Percentiles rank a stretch among this genome's conserved stretches.
Conservation (phyloP, 2,888 invertebrate genomes). For the Ischnura elegans region DNA sequence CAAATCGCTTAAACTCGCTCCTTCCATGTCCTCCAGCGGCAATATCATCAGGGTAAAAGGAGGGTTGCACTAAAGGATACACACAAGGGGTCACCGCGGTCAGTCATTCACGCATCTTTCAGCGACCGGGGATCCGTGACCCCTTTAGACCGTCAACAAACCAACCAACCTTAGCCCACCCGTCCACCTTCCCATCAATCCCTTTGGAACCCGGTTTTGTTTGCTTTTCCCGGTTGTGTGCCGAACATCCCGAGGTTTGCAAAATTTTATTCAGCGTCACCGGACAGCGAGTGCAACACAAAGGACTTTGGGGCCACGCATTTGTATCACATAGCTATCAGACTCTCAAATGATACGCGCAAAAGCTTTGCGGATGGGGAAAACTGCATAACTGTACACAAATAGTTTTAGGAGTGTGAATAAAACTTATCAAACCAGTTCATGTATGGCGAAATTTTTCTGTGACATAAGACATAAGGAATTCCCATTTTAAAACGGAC, state of each 20-base stretch:
- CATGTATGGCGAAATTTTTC: too few relatives aligned
- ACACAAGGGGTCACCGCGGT: background rate
- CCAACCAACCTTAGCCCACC: background rate
- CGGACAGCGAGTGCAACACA: background rate
- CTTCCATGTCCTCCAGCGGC: background rate
- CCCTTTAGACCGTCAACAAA: background rate
- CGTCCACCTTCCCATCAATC: background rate
- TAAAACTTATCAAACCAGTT: too few relatives aligned
- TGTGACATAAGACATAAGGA: too few relatives aligned
- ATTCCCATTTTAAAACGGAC: too few relatives aligned
- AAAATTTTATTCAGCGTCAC: background rate
- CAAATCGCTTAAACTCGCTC: slow-evolving; percentile 12
- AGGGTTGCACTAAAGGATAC: background rate
- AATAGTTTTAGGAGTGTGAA: too few relatives aligned
- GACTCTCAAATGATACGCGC: too few relatives aligned
- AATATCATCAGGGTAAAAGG: background rate
- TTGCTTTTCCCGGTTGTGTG: background rate
- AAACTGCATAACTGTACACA: too few relatives aligned
- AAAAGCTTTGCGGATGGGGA: too few relatives aligned
- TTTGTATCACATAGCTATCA: too few relatives aligned
- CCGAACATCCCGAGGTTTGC: background rate
- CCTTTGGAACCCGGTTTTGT: background rate
- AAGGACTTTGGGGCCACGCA: too few relatives aligned
- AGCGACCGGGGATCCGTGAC: background rate
- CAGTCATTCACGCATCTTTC: background rate